A percentile compares a stretch with the other conserved stretches of the same genome.
These are phyloP conservation scores for Gryon sp. DNA, from an alignment of 1,140 invertebrate genomes.

Conservation along the genomic window DNA sequence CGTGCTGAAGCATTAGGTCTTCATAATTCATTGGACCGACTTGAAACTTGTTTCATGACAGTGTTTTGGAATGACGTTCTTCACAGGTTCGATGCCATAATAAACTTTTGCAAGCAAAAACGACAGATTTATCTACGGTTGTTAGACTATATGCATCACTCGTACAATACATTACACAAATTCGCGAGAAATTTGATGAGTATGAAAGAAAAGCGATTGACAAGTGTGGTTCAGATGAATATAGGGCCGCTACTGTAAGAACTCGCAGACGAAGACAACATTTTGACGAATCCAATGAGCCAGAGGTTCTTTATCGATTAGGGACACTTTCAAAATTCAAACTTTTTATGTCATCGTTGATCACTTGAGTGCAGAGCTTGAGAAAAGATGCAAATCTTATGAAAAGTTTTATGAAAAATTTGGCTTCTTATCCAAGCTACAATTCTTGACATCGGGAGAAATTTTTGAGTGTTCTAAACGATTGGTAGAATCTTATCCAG, in stretches of 20 bases:
- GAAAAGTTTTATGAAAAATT: conserved; percentile 13
- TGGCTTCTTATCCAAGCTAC: conserved; percentile 28
- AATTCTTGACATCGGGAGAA: background rate
- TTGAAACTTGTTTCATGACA: conserved; percentile 16
- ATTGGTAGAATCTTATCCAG: conserved; percentile 7
- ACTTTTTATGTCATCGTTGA: conserved; percentile 15
- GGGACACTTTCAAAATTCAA: conserved; percentile 19
- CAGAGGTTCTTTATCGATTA: background rate
- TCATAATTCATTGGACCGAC: conserved; percentile 5
- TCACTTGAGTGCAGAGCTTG: conserved; percentile 15
- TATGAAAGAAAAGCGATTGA: conserved; percentile 4
- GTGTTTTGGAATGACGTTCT: background rate
- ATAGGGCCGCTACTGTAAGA: background rate
- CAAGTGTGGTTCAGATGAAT: background rate
- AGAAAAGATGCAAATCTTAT: conserved; percentile 10
- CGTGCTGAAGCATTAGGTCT: background rate
- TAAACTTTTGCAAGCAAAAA: conserved; percentile 4
- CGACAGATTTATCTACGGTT: background rate
- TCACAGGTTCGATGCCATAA: background rate
- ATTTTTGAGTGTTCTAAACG: conserved; percentile 11
- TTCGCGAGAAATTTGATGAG: conserved; percentile 1
- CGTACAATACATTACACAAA: background rate
- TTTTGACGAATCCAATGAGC: conserved; percentile 11
- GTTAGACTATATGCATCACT: conserved; percentile 5
- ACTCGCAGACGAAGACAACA: background rate